phyloP scores from a whole-genome alignment of 2,797 vertebrate species.

The Enteromius treurensis region DNA sequence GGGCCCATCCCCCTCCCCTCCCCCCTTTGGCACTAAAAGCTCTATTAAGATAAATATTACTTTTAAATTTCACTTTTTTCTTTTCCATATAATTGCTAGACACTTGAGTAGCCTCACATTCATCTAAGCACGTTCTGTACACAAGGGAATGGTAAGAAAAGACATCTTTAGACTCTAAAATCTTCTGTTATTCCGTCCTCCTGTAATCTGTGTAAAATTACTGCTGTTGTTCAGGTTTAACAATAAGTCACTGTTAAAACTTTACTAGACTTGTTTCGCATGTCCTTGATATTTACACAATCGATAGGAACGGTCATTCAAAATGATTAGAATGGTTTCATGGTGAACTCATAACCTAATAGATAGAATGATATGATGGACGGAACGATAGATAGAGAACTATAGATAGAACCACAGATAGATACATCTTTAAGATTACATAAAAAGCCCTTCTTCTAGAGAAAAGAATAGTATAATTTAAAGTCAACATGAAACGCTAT shows the following conservation, averaged over 20 bases:
- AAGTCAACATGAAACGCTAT: slow-evolving; percentile 26
- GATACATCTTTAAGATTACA: background rate
- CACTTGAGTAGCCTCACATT: slow-evolving; percentile 75
- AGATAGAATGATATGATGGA: background rate
- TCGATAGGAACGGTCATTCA: slow-evolving; percentile 49
- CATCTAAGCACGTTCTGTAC: slow-evolving; percentile 74
- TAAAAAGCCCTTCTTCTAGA: slow-evolving; percentile 31
- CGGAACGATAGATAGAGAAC: background rate
- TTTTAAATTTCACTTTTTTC: slow-evolving; percentile 67
- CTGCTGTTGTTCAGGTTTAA: slow-evolving; percentile 11
- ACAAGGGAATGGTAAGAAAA: slow-evolving; percentile 49
- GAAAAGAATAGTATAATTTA: background rate
- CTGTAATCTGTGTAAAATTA: slow-evolving; percentile 20
- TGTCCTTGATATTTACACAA: slow-evolving; percentile 81
- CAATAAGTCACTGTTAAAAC: slow-evolving; percentile 29
- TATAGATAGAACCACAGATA: background rate
- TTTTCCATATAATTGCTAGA: slow-evolving; percentile 72
- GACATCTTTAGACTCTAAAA: slow-evolving; percentile 40
- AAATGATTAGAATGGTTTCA: slow-evolving; percentile 7
- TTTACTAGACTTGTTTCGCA: slow-evolving; percentile 58
- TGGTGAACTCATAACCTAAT: background rate
- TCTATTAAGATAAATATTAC: slow-evolving; percentile 41
- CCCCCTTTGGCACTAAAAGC: slow-evolving; percentile 77
- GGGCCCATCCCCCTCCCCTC: slow-evolving; percentile 67
- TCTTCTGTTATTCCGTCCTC: background rate